Evolutionary conservation across 2,888 invertebrate genomes (phyloP).

Genomic region (Protonemura montana): DNA sequence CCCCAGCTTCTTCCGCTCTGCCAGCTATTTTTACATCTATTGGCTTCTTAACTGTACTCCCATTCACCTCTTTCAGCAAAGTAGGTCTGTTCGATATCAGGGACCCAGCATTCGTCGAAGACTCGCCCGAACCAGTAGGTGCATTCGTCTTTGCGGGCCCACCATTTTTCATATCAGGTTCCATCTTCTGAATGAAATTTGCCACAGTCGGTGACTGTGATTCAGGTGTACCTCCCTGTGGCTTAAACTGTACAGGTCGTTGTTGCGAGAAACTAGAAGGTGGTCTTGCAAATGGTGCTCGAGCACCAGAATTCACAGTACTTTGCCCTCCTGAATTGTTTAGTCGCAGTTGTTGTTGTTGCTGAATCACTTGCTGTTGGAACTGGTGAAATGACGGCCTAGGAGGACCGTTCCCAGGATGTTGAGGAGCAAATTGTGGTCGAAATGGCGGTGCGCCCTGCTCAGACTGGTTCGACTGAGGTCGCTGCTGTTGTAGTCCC

Average conservation of each 20-base stretch:
- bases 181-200: constrained; percentile 33
- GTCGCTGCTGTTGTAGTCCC: constrained; percentile 24
- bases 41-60: constrained; percentile 7
- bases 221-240: constrained; percentile 10
- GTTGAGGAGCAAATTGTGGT: constrained; percentile 34
- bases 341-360: constrained; percentile 44
- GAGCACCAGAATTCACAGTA: background rate
- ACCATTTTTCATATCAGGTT: constrained; percentile 22
- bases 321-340: constrained; percentile 3
- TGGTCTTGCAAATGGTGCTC: constrained; percentile 8
- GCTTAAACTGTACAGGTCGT: constrained; percentile 35
- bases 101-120: constrained; percentile 53
- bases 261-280: constrained; percentile 25
- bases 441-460: constrained; percentile 42
- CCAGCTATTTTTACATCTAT: background rate
- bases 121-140: constrained; percentile 60
- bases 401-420: constrained; percentile 52
- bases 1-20: background rate
- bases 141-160: background rate
- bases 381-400: constrained; percentile 53
- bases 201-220: background rate
- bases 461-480: constrained; percentile 23
- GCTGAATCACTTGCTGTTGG: constrained; percentile 50
- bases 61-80: constrained; percentile 25
- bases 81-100: background rate